These are phyloP conservation scores for Bradynema listronoti DNA, from an alignment of 1,140 invertebrate species.

Conservation along the genomic window DNA sequence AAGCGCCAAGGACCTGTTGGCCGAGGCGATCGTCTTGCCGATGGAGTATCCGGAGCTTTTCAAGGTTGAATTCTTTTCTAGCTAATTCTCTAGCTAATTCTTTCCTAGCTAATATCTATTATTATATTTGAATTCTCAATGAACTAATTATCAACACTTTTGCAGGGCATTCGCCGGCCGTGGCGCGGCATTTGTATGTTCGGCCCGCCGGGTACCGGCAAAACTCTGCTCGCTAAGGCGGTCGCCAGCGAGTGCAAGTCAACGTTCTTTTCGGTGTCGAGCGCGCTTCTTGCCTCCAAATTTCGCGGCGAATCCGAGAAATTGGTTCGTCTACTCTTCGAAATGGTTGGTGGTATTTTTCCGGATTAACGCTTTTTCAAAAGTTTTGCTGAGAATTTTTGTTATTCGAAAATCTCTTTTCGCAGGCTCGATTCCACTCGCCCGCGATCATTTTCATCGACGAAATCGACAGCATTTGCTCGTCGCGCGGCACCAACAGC, in stretches of 20 bases:
- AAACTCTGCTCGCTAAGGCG: slow-evolving; percentile 97
- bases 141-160: slow-evolving; percentile 69
- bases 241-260: slow-evolving; percentile 98
- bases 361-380: too few relatives aligned
- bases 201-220: slow-evolving; percentile 92
- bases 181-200: slow-evolving; percentile 60
- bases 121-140: too few relatives aligned
- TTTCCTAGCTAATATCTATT: too few relatives aligned
- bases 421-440: slow-evolving; percentile 89
- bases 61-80: slow-evolving; percentile 23
- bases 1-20: slow-evolving; percentile 94
- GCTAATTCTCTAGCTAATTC: too few relatives aligned
- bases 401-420: neutral
- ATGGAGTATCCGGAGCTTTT: slow-evolving; percentile 98
- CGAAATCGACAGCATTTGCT: slow-evolving; percentile 97
- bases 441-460: slow-evolving; percentile 99
- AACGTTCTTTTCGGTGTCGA: slow-evolving; percentile 98
- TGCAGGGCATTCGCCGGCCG: slow-evolving; percentile 53
- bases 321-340: slow-evolving; percentile 88
- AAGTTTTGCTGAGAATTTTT: slow-evolving; percentile 16
- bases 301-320: slow-evolving; percentile 98
- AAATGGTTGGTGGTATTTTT: slow-evolving; percentile 71
- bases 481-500: slow-evolving; percentile 83
- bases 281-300: slow-evolving; percentile 91
- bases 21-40: slow-evolving; percentile 96